A percentile compares a stretch with the other conserved stretches of the same genome.
Evolutionary conservation across 1,140 invertebrate species (phyloP).

Genomic region (Phymorhynchus buccinoides): DNA sequence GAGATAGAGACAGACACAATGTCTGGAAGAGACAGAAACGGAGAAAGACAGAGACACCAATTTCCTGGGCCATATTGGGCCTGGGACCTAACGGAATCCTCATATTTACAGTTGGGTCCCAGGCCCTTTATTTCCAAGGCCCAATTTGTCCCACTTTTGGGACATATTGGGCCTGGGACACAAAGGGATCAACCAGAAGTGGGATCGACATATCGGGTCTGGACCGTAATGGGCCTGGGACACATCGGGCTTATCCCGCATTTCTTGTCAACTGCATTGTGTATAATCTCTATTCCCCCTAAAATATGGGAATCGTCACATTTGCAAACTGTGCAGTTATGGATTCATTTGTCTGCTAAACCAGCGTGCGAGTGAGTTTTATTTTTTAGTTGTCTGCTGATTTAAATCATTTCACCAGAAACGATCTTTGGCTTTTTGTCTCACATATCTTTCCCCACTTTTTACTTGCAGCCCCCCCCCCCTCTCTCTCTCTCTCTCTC

Average conservation of each 20-base stretch:
- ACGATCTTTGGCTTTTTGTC: too few relatives aligned
- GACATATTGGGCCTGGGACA: not conserved
- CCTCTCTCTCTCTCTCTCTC: not conserved
- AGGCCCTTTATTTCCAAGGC: not conserved
- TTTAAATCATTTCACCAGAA: not conserved
- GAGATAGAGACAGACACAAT: too few relatives aligned
- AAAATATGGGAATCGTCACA: not conserved
- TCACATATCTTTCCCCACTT: too few relatives aligned
- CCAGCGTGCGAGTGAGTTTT: too few relatives aligned
- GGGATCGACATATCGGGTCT: not conserved
- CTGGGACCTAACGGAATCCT: too few relatives aligned
- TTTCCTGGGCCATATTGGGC: not conserved
- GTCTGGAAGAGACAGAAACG: too few relatives aligned
- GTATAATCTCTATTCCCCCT: not conserved
- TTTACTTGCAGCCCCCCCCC: not conserved
- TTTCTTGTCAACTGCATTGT: not conserved
- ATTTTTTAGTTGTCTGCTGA: not conserved
- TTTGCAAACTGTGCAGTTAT: not conserved
- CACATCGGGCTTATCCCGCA: not conserved
- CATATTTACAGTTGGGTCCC: too few relatives aligned
- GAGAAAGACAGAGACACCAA: not conserved
- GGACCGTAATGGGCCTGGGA: not conserved
- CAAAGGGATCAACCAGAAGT: not conserved
- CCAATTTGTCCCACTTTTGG: not conserved
- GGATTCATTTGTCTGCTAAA: not conserved